Conservation (phyloP, 30 jellyfish, hydroid and myxozoan genomes). For the Hydractinia echinata region DNA sequence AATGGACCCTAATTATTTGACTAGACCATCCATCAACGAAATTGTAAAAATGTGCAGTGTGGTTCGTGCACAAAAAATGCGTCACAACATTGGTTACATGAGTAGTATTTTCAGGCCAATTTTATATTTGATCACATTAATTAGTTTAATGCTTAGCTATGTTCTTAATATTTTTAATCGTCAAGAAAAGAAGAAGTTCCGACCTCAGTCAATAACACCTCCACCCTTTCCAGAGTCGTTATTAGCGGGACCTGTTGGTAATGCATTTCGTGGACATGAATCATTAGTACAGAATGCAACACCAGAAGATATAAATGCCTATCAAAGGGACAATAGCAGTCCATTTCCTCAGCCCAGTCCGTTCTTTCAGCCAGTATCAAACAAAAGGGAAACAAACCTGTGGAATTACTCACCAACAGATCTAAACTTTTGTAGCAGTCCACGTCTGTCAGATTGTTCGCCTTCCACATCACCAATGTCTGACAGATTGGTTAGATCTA, state of each 20-base stretch:
- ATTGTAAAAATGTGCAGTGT: constrained; percentile 39
- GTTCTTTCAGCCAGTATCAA: constrained; percentile 5
- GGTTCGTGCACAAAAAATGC: constrained; percentile 21
- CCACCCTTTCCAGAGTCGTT: constrained; percentile 1
- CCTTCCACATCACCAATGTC: constrained; percentile 23
- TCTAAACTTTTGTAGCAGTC: constrained; percentile 11
- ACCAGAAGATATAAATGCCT: neutral
- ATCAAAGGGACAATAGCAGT: neutral
- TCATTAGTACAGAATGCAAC: neutral
- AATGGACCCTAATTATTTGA: constrained; percentile 25
- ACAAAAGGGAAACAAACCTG: constrained; percentile 6
- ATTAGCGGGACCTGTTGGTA: neutral
- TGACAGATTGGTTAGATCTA: constrained; percentile 33
- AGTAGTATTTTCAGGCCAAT: neutral
- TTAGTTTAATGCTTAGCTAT: neutral
- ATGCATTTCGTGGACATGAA: neutral
- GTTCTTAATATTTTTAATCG: neutral
- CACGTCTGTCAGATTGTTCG: constrained; percentile 19
- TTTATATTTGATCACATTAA: constrained; percentile 2
- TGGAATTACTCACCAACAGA: neutral
- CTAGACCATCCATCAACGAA: constrained; percentile 54
- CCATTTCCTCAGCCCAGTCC: neutral
- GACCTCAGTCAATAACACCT: neutral
- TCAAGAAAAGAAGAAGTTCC: neutral
- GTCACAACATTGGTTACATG: neutral